Evolutionary conservation across 2,797 vertebrate genomes (phyloP).

Genomic region (Alfaro cultratus): DNA sequence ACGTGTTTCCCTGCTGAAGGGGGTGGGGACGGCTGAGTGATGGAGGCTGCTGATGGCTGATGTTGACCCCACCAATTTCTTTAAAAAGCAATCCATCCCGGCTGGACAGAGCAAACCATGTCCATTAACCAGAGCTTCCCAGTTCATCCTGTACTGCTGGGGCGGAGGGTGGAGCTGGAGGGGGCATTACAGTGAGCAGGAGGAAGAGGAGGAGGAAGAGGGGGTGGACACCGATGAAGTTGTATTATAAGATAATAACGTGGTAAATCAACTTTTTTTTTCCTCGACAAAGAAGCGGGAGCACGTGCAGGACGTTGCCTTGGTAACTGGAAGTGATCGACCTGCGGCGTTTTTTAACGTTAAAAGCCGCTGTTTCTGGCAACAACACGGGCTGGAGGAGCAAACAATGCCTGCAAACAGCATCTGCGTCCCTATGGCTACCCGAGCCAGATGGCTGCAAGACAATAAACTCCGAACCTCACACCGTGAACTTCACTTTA

Average conservation of each 20-base stretch:
- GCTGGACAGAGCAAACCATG: conserved; percentile 33
- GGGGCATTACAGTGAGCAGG: conserved; percentile 1
- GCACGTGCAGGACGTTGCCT: rapidly evolving
- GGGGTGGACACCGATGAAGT: conserved; percentile 37
- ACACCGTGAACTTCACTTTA: conserved; percentile 74
- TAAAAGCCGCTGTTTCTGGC: conserved; percentile 21
- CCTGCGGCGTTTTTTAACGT: not conserved
- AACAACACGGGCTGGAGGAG: conserved; percentile 55
- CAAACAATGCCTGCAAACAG: conserved; percentile 77
- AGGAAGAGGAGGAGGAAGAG: not conserved
- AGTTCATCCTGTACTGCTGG: not conserved
- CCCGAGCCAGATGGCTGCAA: conserved; percentile 72
- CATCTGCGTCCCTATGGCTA: conserved; percentile 78
- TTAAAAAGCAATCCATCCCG: conserved; percentile 48
- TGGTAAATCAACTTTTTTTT: not conserved
- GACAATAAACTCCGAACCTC: conserved; percentile 76
- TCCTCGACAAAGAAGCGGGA: not conserved
- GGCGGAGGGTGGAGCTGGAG: no score
- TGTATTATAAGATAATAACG: conserved; percentile 13
- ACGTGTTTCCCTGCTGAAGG: conserved; percentile 62
- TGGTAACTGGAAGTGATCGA: rapidly evolving
- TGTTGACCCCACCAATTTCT: conserved; percentile 69
- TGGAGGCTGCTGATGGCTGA: conserved; percentile 71
- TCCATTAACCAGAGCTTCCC: not conserved
- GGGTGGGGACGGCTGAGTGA: conserved; percentile 72